Conservation (phyloP, 1,140 invertebrate species). For the Augochlora pura region DNA sequence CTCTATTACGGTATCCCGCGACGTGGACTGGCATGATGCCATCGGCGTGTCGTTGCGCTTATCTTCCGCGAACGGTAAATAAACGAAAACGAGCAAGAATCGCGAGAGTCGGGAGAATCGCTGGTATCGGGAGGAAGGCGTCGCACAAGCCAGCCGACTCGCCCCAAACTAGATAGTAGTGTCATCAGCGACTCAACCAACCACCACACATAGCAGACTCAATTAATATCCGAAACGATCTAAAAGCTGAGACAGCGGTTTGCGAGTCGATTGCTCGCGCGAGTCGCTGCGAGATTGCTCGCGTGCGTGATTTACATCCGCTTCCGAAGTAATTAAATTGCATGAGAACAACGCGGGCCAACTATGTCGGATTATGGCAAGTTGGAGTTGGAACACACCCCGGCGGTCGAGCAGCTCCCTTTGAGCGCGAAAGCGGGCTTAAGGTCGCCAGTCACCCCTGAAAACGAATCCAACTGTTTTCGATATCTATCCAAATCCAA, state of each 20-base stretch:
- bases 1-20: neutral
- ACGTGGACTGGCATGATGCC: neutral
- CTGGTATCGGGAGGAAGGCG: too few relatives aligned
- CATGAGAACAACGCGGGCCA: neutral
- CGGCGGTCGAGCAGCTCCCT: neutral
- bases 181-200: too few relatives aligned
- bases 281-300: slow-evolving; percentile 6
- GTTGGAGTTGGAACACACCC: neutral
- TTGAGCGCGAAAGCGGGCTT: neutral
- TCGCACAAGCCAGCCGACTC: too few relatives aligned
- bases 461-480: neutral
- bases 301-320: neutral
- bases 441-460: neutral
- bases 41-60: neutral
- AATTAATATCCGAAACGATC: slow-evolving; percentile 32
- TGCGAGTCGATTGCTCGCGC: neutral
- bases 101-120: too few relatives aligned
- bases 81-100: too few relatives aligned
- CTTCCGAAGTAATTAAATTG: slow-evolving; percentile 2
- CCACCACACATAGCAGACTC: slow-evolving; percentile 7
- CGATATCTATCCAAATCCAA: too few relatives aligned
- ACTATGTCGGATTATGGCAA: neutral
- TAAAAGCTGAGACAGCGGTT: neutral
- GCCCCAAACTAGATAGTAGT: too few relatives aligned
- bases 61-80: too few relatives aligned